Evolutionary conservation across 2,888 invertebrate species (phyloP).

Genomic region (Thecophora atra): DNA sequence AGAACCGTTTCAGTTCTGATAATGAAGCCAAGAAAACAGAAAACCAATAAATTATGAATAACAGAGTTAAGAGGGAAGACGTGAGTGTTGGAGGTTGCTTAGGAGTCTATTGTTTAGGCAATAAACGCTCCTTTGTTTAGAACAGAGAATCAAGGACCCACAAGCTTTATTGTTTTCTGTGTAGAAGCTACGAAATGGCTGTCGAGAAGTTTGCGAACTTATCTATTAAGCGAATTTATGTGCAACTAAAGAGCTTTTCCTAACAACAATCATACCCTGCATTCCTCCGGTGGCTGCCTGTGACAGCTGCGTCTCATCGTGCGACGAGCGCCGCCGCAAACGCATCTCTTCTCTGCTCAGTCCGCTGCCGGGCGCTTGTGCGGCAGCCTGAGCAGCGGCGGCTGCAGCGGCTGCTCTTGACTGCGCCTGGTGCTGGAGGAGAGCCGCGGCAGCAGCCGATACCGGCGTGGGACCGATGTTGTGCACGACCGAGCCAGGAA

Average conservation of each 20-base stretch:
- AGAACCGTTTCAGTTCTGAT: constrained; percentile 61
- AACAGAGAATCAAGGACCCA: not conserved
- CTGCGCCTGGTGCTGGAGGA: constrained; percentile 63
- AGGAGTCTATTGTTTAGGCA: not conserved
- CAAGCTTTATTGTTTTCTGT: not conserved
- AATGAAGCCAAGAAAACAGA: constrained; percentile 25
- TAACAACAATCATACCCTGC: constrained; percentile 27
- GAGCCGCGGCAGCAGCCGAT: constrained; percentile 62
- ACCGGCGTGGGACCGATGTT: constrained; percentile 61
- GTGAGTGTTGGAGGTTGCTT: not conserved
- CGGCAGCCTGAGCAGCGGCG: constrained; percentile 55
- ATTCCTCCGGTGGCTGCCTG: constrained; percentile 60
- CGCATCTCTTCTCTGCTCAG: constrained; percentile 65
- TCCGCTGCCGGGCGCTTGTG: constrained; percentile 50
- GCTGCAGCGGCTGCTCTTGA: constrained; percentile 61
- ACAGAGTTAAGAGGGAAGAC: not conserved
- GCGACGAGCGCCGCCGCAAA: constrained; percentile 65
- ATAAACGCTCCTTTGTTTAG: not conserved
- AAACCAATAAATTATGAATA: not conserved
- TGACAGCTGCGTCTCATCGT: constrained; percentile 65
- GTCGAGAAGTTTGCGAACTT: not conserved
- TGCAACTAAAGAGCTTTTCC: not conserved
- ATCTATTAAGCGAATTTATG: not conserved
- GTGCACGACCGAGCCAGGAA: constrained; percentile 57
- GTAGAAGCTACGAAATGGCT: not conserved